Conservation (phyloP, 2,797 vertebrate genomes). For the Cossypha niveicapilla region DNA sequence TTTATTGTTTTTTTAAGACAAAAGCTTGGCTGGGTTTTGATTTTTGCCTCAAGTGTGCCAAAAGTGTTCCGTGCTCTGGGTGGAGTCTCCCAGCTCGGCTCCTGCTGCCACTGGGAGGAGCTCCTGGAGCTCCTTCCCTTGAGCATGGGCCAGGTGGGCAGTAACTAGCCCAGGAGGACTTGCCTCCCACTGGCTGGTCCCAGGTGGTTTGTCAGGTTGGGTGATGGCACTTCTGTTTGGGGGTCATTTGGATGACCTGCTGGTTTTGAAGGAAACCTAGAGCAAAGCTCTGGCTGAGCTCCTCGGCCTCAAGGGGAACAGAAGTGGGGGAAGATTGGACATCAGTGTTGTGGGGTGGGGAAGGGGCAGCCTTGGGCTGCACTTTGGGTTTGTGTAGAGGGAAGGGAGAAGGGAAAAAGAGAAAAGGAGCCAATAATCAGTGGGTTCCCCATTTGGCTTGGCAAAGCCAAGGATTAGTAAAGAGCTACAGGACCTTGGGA, state of each 20-base stretch:
- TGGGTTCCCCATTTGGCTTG: background rate
- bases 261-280: background rate
- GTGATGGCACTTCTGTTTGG: background rate
- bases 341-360: background rate
- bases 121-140: background rate
- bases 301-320: background rate
- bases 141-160: background rate
- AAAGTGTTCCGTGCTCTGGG: background rate
- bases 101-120: background rate
- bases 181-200: background rate
- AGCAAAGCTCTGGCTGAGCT: background rate
- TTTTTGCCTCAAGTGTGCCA: constrained; percentile 23
- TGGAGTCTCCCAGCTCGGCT: background rate
- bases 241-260: background rate
- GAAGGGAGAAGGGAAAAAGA: background rate
- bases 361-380: background rate
- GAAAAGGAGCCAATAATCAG: background rate
- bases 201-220: background rate
- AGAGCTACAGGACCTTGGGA: background rate
- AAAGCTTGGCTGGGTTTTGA: background rate
- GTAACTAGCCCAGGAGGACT: background rate
- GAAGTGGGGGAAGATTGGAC: background rate
- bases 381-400: rapidly evolving
- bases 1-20: background rate
- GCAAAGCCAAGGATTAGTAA: background rate